Percentiles rank a stretch among this genome's conserved stretches.
These are phyloP conservation scores for Chelon labrosus DNA, from an alignment of 2,797 vertebrate genomes.

Conservation along the genomic window DNA sequence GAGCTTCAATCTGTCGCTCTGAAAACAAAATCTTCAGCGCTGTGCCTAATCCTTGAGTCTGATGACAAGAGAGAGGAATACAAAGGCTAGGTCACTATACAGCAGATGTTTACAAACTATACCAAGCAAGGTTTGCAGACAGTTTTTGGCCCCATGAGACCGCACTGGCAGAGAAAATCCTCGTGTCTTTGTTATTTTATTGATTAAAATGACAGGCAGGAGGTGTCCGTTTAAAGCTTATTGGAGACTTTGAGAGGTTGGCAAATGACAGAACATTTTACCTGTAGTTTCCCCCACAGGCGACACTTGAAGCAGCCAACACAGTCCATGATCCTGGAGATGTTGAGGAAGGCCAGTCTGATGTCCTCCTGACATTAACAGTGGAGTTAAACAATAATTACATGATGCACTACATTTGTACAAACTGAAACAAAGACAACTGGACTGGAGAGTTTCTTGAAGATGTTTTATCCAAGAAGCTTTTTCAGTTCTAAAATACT, in stretches of 20 bases:
- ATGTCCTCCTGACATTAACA: constrained; percentile 89
- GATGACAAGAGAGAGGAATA: constrained; percentile 4
- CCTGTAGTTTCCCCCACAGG: constrained; percentile 97
- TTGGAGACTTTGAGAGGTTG: not conserved
- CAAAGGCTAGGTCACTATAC: not conserved
- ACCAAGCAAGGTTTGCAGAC: no score
- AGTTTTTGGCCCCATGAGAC: no score
- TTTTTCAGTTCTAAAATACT: no score
- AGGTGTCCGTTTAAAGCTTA: not conserved
- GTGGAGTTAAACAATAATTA: no score
- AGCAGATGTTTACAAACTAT: no score
- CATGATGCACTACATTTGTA: no score
- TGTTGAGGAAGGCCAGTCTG: constrained; percentile 92
- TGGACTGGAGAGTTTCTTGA: no score
- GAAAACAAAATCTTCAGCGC: constrained; percentile 95
- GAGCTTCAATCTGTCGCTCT: constrained; percentile 89
- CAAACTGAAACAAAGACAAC: no score
- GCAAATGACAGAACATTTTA: not conserved
- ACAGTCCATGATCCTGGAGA: constrained; percentile 97
- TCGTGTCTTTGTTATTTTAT: no score
- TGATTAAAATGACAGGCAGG: no score
- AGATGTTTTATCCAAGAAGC: no score
- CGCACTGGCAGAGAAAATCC: no score
- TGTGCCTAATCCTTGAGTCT: constrained; percentile 96
- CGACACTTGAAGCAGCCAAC: constrained; percentile 96